A percentile compares a stretch with the other conserved stretches of the same genome.
Evolutionary conservation across 1,140 invertebrate species (phyloP).

Genomic region (Calephelis nemesis): DNA sequence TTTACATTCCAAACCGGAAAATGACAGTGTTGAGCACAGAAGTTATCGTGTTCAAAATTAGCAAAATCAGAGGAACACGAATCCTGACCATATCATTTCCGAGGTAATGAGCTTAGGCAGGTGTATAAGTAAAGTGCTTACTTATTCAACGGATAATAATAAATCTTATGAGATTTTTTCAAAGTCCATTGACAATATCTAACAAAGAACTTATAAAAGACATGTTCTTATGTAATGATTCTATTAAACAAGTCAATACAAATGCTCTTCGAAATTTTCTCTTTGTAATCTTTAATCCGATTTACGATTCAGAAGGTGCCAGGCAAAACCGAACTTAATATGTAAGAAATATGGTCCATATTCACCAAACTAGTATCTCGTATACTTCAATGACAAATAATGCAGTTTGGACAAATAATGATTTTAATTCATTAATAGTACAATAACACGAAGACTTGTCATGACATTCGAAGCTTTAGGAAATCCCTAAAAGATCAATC

Average conservation of each 20-base stretch:
- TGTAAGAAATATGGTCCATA: not conserved
- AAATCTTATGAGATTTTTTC: too few relatives aligned
- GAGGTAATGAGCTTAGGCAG: too few relatives aligned
- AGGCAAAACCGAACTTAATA: not conserved
- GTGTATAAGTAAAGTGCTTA: too few relatives aligned
- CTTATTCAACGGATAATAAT: too few relatives aligned
- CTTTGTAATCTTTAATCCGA: constrained; percentile 13
- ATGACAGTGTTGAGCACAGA: too few relatives aligned
- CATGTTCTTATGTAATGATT: constrained; percentile 9
- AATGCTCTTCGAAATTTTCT: constrained; percentile 3
- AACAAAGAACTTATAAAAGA: constrained; percentile 1
- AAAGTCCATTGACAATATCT: not conserved
- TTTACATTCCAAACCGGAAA: too few relatives aligned
- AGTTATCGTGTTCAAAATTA: too few relatives aligned
- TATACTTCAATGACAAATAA: constrained; percentile 6
- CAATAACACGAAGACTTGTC: constrained; percentile 5
- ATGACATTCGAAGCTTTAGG: constrained; percentile 1
- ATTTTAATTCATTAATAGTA: constrained; percentile 13
- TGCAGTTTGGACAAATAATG: constrained; percentile 5
- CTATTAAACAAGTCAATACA: constrained; percentile 13
- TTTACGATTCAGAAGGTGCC: not conserved
- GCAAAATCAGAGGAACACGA: too few relatives aligned
- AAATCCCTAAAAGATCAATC: constrained; percentile 1
- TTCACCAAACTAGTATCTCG: not conserved
- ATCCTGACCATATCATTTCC: too few relatives aligned